Conservation (phyloP, 2,113 vertebrate species). For the Melanocharis versteri region DNA sequence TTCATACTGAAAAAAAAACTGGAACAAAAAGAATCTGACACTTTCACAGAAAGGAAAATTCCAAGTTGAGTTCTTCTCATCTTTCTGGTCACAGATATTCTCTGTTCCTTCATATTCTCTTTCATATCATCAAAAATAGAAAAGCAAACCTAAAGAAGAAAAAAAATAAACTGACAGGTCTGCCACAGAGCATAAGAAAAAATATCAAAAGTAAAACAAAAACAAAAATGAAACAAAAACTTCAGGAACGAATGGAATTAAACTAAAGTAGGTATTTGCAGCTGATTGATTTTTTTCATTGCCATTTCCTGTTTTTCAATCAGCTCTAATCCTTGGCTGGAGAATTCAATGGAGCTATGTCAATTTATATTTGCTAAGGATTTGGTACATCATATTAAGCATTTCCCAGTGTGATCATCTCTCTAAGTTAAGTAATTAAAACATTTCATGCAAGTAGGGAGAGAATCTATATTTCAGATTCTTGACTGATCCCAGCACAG, state of each 20-base stretch:
- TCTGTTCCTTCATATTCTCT: not conserved
- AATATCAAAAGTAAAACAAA: not conserved
- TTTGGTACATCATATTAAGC: conserved; percentile 32
- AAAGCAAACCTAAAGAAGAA: not conserved
- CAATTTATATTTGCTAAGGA: conserved; percentile 45
- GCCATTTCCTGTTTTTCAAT: conserved; percentile 18
- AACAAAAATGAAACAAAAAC: not conserved
- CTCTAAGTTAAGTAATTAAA: conserved; percentile 55
- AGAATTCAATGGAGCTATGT: conserved; percentile 12
- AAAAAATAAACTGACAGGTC: not conserved
- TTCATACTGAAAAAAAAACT: not conserved
- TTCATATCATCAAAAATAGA: not conserved
- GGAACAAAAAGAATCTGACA: not conserved
- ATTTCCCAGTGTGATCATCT: conserved; percentile 41
- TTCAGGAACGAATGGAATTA: not conserved
- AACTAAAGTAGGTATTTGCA: not conserved
- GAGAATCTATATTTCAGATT: not conserved
- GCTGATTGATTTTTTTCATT: not conserved
- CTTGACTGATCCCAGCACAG: conserved; percentile 29
- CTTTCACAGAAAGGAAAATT: not conserved
- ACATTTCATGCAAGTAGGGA: conserved; percentile 28
- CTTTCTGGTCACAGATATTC: not conserved
- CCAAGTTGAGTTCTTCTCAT: not conserved
- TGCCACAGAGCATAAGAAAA: not conserved
- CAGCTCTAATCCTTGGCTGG: conserved; percentile 16